Percentiles rank a stretch among this genome's conserved stretches.
These are phyloP conservation scores for Miltochrista miniata DNA, from an alignment of 2,888 invertebrate genomes.

Conservation along the genomic window DNA sequence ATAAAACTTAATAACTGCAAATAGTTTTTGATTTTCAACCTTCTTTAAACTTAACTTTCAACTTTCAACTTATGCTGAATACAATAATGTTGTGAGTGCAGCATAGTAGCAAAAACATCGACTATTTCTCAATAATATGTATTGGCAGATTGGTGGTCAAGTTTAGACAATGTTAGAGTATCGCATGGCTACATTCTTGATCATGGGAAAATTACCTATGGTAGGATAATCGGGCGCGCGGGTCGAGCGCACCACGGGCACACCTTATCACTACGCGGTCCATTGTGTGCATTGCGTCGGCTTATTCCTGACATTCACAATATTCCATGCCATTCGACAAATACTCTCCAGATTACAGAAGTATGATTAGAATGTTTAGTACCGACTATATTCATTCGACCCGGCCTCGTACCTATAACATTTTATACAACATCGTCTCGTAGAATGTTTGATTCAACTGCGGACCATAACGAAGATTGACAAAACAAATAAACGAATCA, in stretches of 20 bases:
- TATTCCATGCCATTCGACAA: slow-evolving; percentile 67
- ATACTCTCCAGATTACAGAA: slow-evolving; percentile 62
- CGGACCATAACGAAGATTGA: slow-evolving; percentile 34
- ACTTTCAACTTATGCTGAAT: too few relatives aligned
- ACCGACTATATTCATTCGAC: slow-evolving; percentile 37
- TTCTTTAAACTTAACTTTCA: too few relatives aligned
- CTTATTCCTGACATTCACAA: slow-evolving; percentile 62
- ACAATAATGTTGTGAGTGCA: too few relatives aligned
- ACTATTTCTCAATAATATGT: slow-evolving; percentile 39
- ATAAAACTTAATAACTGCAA: too few relatives aligned
- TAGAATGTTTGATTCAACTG: slow-evolving; percentile 30
- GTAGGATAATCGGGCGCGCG: slow-evolving; percentile 51
- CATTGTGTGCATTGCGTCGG: slow-evolving; percentile 54
- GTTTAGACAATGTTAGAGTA: slow-evolving; percentile 55
- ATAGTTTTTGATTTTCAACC: too few relatives aligned
- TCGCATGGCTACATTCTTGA: slow-evolving; percentile 54
- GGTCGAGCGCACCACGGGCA: slow-evolving; percentile 38
- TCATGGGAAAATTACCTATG: slow-evolving; percentile 74
- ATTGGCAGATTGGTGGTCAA: slow-evolving; percentile 43
- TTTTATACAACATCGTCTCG: slow-evolving; percentile 20
- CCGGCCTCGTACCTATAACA: slow-evolving; percentile 9
- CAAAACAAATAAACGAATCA: slow-evolving; percentile 46
- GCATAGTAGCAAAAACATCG: not conserved
- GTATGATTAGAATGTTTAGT: slow-evolving; percentile 65
- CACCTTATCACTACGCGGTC: slow-evolving; percentile 57